These are phyloP conservation scores for Passer montanus DNA, from an alignment of 2,113 vertebrate genomes.

Conservation along the genomic window DNA sequence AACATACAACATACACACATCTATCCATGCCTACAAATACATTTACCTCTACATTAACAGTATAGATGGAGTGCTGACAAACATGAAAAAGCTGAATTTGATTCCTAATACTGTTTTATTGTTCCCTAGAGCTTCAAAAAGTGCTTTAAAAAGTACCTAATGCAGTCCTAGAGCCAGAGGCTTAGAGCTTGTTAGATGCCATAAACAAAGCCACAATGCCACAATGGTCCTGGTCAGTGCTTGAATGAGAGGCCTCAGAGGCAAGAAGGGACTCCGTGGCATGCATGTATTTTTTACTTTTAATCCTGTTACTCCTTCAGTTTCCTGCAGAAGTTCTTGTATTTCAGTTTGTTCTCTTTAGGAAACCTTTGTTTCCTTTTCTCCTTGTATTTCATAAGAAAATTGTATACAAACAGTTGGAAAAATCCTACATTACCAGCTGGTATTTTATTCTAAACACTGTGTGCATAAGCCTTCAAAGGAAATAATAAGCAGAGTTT, in stretches of 20 bases:
- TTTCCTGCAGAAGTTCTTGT: constrained; percentile 21
- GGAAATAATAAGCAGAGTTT: constrained; percentile 6
- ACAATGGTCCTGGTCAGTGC: background rate
- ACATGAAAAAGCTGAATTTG: background rate
- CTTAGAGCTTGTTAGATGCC: constrained; percentile 15
- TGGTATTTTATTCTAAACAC: constrained; percentile 19
- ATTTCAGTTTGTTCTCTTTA: constrained; percentile 10
- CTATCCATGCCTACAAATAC: background rate
- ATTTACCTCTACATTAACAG: background rate
- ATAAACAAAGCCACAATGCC: background rate
- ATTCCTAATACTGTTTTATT: background rate
- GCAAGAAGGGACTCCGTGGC: constrained; percentile 11
- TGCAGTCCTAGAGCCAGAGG: background rate
- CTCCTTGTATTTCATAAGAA: constrained; percentile 2
- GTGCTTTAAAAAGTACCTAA: background rate
- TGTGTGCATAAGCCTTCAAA: background rate
- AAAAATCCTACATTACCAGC: constrained; percentile 10
- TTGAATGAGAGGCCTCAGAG: constrained; percentile 6
- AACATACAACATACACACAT: background rate
- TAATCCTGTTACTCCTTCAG: constrained; percentile 16
- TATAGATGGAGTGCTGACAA: background rate
- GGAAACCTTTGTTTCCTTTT: constrained; percentile 29
- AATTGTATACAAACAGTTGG: background rate
- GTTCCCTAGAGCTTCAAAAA: background rate
- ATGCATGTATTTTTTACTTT: background rate